A percentile compares a stretch with the other conserved stretches of the same genome.
These are phyloP conservation scores for Drosophila phalerata DNA, from an alignment of 2,888 invertebrate species.

Conservation along the genomic window DNA sequence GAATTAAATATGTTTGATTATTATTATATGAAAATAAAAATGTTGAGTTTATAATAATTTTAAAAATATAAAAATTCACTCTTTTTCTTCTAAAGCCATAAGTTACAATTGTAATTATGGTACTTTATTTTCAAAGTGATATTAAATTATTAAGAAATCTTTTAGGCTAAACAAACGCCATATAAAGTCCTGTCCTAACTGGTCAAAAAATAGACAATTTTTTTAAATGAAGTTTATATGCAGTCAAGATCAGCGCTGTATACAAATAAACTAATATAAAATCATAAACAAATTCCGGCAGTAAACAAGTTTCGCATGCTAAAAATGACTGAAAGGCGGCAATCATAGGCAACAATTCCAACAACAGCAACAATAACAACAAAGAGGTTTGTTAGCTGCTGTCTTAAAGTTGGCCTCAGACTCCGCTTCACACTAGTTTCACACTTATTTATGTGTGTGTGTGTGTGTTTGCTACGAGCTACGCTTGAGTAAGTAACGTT, in stretches of 20 bases:
- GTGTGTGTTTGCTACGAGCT: slow-evolving; percentile 23
- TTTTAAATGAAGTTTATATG: neutral
- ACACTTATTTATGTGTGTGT: slow-evolving; percentile 54
- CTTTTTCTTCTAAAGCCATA: no score
- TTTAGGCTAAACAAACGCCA: neutral
- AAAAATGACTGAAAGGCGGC: slow-evolving; percentile 25
- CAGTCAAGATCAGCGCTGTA: neutral
- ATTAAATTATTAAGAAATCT: neutral
- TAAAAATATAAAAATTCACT: no score
- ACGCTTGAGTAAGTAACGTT: slow-evolving; percentile 59
- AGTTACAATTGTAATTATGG: neutral
- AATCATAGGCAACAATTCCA: slow-evolving; percentile 11
- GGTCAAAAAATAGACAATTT: neutral
- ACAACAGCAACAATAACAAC: slow-evolving; percentile 16
- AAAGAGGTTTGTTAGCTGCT: slow-evolving; percentile 7
- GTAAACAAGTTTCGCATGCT: slow-evolving; percentile 60
- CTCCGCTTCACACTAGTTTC: slow-evolving; percentile 60
- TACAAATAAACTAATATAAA: slow-evolving; percentile 28
- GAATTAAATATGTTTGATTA: no score
- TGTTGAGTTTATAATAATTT: no score
- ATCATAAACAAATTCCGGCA: slow-evolving; percentile 48
- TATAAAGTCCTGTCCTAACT: neutral
- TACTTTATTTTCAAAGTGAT: neutral
- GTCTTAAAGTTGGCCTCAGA: neutral
- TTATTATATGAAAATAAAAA: no score